Conservation (phyloP, 2,888 invertebrate genomes). For the Pollenia griseotomentosa region DNA sequence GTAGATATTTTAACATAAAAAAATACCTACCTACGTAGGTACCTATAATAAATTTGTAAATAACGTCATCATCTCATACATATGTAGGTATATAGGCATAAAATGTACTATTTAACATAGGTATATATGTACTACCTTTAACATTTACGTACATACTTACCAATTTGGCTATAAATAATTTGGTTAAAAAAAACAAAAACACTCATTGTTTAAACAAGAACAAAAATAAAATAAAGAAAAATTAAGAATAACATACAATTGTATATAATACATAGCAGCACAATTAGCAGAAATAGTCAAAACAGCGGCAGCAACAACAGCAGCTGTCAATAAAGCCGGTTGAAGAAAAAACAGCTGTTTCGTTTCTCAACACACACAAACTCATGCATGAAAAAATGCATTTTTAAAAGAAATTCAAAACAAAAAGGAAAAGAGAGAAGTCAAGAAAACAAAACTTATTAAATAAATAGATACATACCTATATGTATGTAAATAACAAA, state of each 20-base stretch:
- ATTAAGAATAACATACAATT: constrained; percentile 55
- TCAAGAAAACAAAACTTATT: background rate
- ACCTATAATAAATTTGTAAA: constrained; percentile 2
- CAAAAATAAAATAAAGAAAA: constrained; percentile 13
- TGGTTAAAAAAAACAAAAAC: background rate
- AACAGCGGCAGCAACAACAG: constrained; percentile 71
- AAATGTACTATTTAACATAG: too few species aligned
- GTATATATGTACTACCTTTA: background rate
- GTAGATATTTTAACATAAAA: too few species aligned
- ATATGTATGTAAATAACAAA: too few species aligned
- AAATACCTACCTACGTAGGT: too few species aligned
- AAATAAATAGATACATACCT: background rate
- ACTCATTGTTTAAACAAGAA: background rate
- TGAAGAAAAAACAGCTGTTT: constrained; percentile 78
- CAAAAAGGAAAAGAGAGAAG: constrained; percentile 12
- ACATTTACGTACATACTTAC: too few species aligned
- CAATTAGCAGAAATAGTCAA: constrained; percentile 56
- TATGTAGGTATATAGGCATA: background rate
- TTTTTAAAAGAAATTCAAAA: constrained; percentile 57
- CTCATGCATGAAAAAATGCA: constrained; percentile 55
- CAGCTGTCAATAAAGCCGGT: constrained; percentile 81
- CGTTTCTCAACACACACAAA: constrained; percentile 42
- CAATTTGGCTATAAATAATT: background rate
- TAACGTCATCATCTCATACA: constrained; percentile 42
- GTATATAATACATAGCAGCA: constrained; percentile 37